Conservation (phyloP, 2,888 invertebrate genomes). For the Dichetophora obliterata region DNA sequence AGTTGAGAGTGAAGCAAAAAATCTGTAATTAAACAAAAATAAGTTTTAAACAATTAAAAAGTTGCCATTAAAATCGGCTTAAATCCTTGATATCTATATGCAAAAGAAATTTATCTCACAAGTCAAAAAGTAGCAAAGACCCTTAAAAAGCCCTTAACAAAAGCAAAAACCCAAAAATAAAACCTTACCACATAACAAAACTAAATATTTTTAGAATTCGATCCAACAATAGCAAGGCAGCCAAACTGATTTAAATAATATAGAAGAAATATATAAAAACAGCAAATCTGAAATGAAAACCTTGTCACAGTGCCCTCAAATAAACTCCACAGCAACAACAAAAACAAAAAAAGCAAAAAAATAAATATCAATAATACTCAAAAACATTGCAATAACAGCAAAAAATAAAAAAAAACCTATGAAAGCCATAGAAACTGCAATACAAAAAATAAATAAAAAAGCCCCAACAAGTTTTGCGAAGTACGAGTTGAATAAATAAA, state of each 20-base stretch:
- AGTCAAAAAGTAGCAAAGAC: neutral
- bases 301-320: slow-evolving; percentile 68
- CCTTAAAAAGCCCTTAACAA: too few relatives aligned
- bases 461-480: neutral
- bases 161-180: too few relatives aligned
- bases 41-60: too few relatives aligned
- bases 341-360: slow-evolving; percentile 11
- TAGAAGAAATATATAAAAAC: neutral
- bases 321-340: slow-evolving; percentile 52
- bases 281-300: slow-evolving; percentile 46
- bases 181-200: too few relatives aligned
- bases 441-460: neutral
- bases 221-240: neutral
- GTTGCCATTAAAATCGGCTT: too few relatives aligned
- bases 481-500: too few relatives aligned
- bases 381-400: neutral
- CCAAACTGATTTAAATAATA: too few relatives aligned
- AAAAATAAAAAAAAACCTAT: neutral
- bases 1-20: too few relatives aligned
- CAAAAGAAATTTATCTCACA: neutral
- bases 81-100: too few relatives aligned
- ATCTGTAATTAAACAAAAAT: too few relatives aligned
- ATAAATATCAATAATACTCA: neutral
- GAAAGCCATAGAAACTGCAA: neutral
- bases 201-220: too few relatives aligned